Percentiles rank a stretch among this genome's conserved stretches.
phyloP scores from a whole-genome alignment of 2,113 vertebrate species.

The Semnopithecus entellus region DNA sequence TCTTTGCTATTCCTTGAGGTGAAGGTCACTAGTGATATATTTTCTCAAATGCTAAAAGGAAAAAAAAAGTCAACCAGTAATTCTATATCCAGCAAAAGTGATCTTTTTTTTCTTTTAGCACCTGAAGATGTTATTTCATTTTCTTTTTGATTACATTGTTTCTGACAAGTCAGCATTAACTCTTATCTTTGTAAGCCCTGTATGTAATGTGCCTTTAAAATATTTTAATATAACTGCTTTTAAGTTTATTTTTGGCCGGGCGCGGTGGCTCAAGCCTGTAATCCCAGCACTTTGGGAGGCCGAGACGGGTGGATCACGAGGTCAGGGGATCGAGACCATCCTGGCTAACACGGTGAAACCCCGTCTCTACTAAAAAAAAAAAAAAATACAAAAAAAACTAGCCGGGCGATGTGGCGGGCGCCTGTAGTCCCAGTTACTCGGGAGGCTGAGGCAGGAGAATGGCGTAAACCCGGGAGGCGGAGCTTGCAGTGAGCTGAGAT shows the following conservation, averaged over 20 bases:
- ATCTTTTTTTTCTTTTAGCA: background rate
- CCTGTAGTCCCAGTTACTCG: too few relatives aligned
- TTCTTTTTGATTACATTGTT: background rate
- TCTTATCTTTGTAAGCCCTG: background rate
- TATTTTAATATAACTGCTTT: background rate
- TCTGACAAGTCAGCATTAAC: background rate
- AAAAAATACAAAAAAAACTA: too few relatives aligned
- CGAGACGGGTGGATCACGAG: too few relatives aligned
- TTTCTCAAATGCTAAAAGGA: background rate
- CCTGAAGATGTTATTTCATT: background rate
- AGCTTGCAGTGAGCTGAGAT: too few relatives aligned
- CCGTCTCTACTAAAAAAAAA: too few relatives aligned
- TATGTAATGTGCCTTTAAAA: background rate
- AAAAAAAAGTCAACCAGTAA: background rate
- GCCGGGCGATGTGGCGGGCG: too few relatives aligned
- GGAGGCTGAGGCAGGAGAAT: too few relatives aligned
- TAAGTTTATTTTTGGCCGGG: background rate
- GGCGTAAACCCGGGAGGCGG: too few relatives aligned
- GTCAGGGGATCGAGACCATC: too few relatives aligned
- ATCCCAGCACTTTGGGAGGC: too few relatives aligned
- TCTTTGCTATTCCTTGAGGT: background rate
- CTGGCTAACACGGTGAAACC: too few relatives aligned
- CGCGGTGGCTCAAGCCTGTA: too few relatives aligned
- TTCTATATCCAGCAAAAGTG: background rate
- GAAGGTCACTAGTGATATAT: background rate